Base-by-base conservation (phyloP, 2,797 vertebrate species). In the Orestias chungarensis region DNA sequence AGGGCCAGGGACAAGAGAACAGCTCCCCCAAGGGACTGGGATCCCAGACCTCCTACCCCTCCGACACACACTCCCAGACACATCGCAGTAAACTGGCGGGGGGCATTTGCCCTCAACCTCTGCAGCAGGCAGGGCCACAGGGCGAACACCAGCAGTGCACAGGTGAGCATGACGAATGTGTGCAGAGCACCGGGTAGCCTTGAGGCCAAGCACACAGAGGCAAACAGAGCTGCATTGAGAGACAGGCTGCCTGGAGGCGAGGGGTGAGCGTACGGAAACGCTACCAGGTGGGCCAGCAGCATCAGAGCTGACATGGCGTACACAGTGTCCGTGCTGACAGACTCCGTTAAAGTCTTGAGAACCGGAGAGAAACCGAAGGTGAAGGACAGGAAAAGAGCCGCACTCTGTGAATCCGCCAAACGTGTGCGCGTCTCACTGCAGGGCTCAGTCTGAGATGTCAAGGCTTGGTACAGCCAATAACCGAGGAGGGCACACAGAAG, bases 311-410 rank as follows among this genome's bases (percentile, higher is more conserved):
- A 95, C 98, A 99, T 99, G 90, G 98, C 97, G 0, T 99, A 97
- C 80, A 99, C 97, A 0, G 98, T 99, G 91, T 99, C 98, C 0
- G 98, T 99, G 85, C 98, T 99, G 85, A 99, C 95, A 0, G 98
- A 97, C 85, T 99, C 98, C 0, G 98, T 99, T 70, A 99, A 89
- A 0, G 98, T 99, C 90, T 99, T 99, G 33, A 99, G 90, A 66
- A 99, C 94, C 0, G 98, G 98, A 0, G 98, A 98, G 86, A 99
- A 99, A 8, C 98, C 98, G 0, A 99, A 99, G 0, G 97, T 99
- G 88, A 99, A 99, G 7, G 97, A 96, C 1, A 96, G 74, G 65
- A 99, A 99, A 73, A 99, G 95, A 18, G 96, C 74, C 0, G 95
- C 94, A 33, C 96, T 99, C 93, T 98, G 98, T 64, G 99, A 89